A percentile compares a stretch with the other conserved stretches of the same genome.
Conservation (phyloP, 2,888 invertebrate species). For the Embidobia sp. region DNA sequence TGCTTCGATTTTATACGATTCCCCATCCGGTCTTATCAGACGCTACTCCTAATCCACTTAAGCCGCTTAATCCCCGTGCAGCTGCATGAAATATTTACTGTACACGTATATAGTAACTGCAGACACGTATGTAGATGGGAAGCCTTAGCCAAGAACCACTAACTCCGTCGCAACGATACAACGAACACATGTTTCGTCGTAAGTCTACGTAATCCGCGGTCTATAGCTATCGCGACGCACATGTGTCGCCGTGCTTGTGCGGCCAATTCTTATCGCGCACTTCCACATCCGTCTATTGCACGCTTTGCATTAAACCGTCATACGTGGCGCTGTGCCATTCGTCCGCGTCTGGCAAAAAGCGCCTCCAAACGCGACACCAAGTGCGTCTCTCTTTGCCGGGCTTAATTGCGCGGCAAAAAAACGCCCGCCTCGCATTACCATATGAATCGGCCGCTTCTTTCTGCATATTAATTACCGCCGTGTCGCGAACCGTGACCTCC, state of each 20-base stretch:
- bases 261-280: slow-evolving; percentile 54
- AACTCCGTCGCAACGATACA: slow-evolving; percentile 78
- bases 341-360: slow-evolving; percentile 35
- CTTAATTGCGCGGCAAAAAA: slow-evolving; percentile 15
- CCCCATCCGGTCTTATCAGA: slow-evolving; percentile 53
- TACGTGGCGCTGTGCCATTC: slow-evolving; percentile 35
- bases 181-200: slow-evolving; percentile 80
- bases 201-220: slow-evolving; percentile 78
- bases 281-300: slow-evolving; percentile 39
- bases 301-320: slow-evolving; percentile 37
- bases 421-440: not conserved
- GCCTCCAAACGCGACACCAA: slow-evolving; percentile 16
- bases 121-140: slow-evolving; percentile 68
- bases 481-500: too few relatives aligned
- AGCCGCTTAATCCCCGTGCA: slow-evolving; percentile 78
- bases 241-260: slow-evolving; percentile 34
- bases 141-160: slow-evolving; percentile 77
- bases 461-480: too few relatives aligned
- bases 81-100: slow-evolving; percentile 81
- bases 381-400: not conserved
- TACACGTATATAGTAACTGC: slow-evolving; percentile 68
- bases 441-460: not conserved
- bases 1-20: slow-evolving; percentile 56
- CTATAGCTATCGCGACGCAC: slow-evolving; percentile 67
- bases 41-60: slow-evolving; percentile 77